Evolutionary conservation across 2,888 invertebrate species (phyloP), one percentile per base, ranked within the genome.

Genomic region (Julus scanicus): DNA sequence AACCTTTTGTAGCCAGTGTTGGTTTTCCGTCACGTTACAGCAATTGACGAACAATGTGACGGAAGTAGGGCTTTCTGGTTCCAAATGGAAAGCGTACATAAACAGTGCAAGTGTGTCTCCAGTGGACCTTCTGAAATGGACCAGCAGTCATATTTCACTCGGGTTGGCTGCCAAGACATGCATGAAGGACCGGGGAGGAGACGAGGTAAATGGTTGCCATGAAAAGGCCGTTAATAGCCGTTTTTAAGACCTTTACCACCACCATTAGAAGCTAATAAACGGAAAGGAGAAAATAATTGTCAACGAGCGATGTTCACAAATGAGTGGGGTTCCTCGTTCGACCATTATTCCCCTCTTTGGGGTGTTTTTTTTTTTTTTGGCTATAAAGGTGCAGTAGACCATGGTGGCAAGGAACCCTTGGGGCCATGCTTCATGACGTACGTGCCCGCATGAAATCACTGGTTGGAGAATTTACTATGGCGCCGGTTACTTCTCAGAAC

Each of bases 211-310:
- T 40, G 84, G 84, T 5, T 84, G 44, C 84, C 40, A 40, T 84
- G 84, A 84, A 84, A 84, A 84, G 84, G 84, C 40, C 84, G 71
- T 84, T 84, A 84, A 84, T 84, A 48, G 84, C 84, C 84, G 48
- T 48, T 84, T 83, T 84, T 84, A 84, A 84, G 84, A 84, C 84
- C 84, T 84, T 48, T n/a, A 84, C 84, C 84, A 84, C 84, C 84
- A 48, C 84, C 84, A 84, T 84, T 84, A 84, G 84, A 84, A 84
- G 84, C 84, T 84, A 84, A 84, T 84, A 84, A 84, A 84, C 40
- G 84, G 84, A 84, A 48, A 48, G 44, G 84, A 48, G 84, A 84
- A 48, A 84, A 84, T 84, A 84, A 84, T 84, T 84, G 84, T 71
- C 71, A 71, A 71, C 71, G 71, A 71, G 71, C 71, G 71, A 71